These are phyloP conservation scores for Anticlea derivata DNA, from an alignment of 2,888 invertebrate species.

Conservation along the genomic window DNA sequence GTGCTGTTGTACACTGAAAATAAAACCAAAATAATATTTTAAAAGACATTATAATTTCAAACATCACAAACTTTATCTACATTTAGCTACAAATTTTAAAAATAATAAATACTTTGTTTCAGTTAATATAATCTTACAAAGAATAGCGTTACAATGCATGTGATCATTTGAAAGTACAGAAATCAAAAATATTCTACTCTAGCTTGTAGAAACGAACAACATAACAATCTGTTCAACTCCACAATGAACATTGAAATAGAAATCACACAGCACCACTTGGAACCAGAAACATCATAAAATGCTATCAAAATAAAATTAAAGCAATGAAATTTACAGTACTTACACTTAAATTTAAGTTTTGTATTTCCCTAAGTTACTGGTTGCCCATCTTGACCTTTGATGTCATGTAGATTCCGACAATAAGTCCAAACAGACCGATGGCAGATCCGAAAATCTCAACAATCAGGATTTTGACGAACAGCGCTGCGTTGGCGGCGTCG, in stretches of 20 bases:
- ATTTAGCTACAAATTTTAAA: conserved; percentile 8
- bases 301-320: conserved; percentile 24
- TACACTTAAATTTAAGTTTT: conserved; percentile 71
- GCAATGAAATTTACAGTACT: conserved; percentile 52
- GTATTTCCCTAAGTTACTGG: conserved; percentile 72
- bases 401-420: conserved; percentile 98
- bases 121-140: conserved; percentile 7
- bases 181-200: conserved; percentile 7
- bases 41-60: conserved; percentile 30
- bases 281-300: conserved; percentile 25
- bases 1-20: conserved; percentile 75
- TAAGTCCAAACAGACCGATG: conserved; percentile 98
- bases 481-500: conserved; percentile 97
- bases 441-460: conserved; percentile 99
- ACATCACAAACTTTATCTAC: conserved; percentile 14
- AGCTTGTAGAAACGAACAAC: conserved; percentile 11
- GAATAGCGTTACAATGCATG: too few relatives aligned
- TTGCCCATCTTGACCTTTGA: conserved; percentile 92
- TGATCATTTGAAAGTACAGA: too few relatives aligned
- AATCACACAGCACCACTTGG: conserved; percentile 25
- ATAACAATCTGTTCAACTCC: background rate
- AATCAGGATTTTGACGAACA: conserved; percentile 99
- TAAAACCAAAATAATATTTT: conserved; percentile 42
- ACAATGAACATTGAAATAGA: conserved; percentile 15
- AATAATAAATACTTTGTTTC: conserved; percentile 7